Percentiles rank a stretch among this genome's conserved stretches.
These are phyloP conservation scores for Manacus vitellinus DNA, from an alignment of 2,113 vertebrate genomes.

Conservation along the genomic window DNA sequence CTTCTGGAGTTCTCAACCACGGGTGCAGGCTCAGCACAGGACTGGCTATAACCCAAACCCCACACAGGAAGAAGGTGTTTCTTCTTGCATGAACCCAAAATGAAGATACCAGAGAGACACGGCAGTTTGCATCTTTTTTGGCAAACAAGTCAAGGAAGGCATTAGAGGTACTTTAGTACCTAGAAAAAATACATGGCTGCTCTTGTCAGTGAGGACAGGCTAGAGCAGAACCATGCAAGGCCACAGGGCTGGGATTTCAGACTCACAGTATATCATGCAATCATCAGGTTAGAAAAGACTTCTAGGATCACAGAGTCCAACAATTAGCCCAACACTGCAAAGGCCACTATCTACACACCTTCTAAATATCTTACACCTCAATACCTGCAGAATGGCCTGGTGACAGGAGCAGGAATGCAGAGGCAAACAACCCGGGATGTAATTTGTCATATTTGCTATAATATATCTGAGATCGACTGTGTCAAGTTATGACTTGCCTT, in stretches of 20 bases:
- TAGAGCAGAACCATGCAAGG: rapidly evolving
- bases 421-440: background rate
- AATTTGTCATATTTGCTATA: background rate
- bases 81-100: background rate
- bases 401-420: background rate
- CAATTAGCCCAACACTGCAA: background rate
- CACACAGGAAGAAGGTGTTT: background rate
- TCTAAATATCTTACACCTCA: background rate
- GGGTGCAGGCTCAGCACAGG: background rate
- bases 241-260: background rate
- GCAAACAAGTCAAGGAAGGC: background rate
- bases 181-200: background rate
- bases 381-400: background rate
- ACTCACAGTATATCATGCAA: background rate
- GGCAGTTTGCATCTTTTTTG: background rate
- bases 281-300: background rate
- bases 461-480: background rate
- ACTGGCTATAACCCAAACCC: background rate
- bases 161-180: background rate
- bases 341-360: background rate
- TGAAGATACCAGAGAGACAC: background rate
- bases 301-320: background rate
- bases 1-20: rapidly evolving
- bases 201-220: background rate
- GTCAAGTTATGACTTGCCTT: background rate